Evolutionary conservation across 2,797 vertebrate genomes (phyloP).

Genomic region (Hypotaenidia philippensis): DNA sequence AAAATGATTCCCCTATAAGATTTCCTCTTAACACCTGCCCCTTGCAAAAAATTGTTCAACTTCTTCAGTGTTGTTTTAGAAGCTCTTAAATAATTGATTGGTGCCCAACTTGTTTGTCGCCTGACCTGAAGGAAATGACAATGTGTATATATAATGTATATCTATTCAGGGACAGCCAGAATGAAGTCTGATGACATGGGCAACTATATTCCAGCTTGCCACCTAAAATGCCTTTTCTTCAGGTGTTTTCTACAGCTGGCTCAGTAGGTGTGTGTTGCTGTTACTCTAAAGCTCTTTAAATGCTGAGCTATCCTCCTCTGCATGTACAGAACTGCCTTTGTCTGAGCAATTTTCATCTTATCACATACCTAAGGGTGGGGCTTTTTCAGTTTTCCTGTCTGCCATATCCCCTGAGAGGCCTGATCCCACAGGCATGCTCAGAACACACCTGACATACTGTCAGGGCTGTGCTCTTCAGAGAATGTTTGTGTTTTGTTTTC

Average conservation of each 20-base stretch:
- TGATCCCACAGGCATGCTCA: background rate
- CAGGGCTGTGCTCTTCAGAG: background rate
- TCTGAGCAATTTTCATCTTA: background rate
- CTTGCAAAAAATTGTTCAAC: background rate
- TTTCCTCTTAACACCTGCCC: background rate
- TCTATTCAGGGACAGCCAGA: background rate
- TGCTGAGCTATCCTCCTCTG: background rate
- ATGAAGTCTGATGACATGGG: background rate
- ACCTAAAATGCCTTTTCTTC: background rate
- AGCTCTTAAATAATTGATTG: background rate
- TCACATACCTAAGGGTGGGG: background rate
- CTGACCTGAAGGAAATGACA: background rate
- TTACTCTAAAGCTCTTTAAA: background rate
- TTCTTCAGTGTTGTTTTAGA: background rate
- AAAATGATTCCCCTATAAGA: background rate
- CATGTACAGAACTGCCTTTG: background rate
- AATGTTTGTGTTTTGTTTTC: fast-evolving
- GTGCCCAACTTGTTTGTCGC: background rate
- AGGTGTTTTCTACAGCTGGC: background rate
- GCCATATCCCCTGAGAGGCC: background rate
- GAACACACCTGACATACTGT: background rate
- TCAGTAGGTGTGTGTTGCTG: background rate
- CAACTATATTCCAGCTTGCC: background rate
- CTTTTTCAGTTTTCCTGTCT: background rate
- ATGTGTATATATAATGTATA: background rate